Evolutionary conservation across 2,113 vertebrate genomes (phyloP), one percentile per base, ranked within the genome.

Genomic region (Myodes glareolus): DNA sequence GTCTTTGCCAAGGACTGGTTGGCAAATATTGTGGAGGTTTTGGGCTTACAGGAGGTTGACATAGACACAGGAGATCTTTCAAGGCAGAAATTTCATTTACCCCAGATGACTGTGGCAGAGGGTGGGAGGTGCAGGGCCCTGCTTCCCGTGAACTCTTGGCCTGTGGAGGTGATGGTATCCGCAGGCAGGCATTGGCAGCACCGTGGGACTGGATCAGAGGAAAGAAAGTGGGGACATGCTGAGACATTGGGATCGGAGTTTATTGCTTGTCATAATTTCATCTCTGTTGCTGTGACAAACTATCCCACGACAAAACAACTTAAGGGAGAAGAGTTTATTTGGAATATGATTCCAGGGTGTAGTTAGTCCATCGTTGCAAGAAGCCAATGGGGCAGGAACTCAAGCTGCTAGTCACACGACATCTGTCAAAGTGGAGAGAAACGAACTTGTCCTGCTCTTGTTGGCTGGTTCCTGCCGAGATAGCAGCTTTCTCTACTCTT

Each of bases 91-190:
- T 42, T 9, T 42, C 36, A 10, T 7, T 50, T 39, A 52, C 1
- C 1, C 58, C 4, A 2, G 4, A 3, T 14, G 80, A 72, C 31
- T 10, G 4, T 52, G 70, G 13, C 0, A 0, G 50, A 39, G 31
- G 33, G n/a, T 61, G 21, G 13, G 4, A 42, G 1, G 11, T 29
- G 23, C 47, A 58, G 7, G 3, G 10, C 36, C 61, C 65, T 50
- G 90, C 31, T 85, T 75, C 14, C 3, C 1, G 21, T 4, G 91
- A 50, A 45, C 33, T 23, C 1, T 0, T 3, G 70, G 45, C 73
- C 61, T 27, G 10, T 17, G 1, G 0, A 3, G 50, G 23, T 0
- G 27, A 21, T 0, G 3, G 0, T 70, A 17, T 27, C 11, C 3
- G 1, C 5, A 29, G 4, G 19, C 17, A 33, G 36, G 25, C 3